These are phyloP conservation scores for Ivindomyrus marchei DNA, from an alignment of 2,113 vertebrate species.

Conservation along the genomic window DNA sequence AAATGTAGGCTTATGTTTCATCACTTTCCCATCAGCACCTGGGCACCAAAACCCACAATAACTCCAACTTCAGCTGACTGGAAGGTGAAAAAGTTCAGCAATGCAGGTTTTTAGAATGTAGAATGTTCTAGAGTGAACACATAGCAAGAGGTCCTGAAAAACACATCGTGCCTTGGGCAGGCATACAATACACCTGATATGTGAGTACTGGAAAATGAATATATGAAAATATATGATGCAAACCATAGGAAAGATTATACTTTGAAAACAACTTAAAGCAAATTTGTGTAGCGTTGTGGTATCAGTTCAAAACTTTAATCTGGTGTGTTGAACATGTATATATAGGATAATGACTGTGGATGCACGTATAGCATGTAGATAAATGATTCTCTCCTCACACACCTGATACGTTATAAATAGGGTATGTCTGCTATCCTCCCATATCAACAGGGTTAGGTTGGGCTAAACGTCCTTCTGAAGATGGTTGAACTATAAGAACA, in stretches of 20 bases:
- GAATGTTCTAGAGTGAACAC: not conserved
- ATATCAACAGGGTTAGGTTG: not conserved
- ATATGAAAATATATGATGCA: not conserved
- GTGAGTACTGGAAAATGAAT: not conserved
- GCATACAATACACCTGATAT: not conserved
- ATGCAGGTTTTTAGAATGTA: not conserved
- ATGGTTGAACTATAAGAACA: not conserved
- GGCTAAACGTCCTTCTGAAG: not conserved
- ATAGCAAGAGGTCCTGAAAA: not conserved
- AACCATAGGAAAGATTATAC: not conserved
- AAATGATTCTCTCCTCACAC: not conserved
- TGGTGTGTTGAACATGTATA: not conserved
- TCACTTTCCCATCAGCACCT: conserved; percentile 9
- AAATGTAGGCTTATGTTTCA: not conserved
- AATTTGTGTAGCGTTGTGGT: not conserved
- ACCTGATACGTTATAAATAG: not conserved
- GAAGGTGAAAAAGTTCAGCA: not conserved
- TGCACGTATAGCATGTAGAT: not conserved
- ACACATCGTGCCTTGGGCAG: not conserved
- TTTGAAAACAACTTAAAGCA: not conserved
- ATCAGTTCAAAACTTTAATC: not conserved
- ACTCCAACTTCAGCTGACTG: not conserved
- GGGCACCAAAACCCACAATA: not conserved
- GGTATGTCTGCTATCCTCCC: not conserved
- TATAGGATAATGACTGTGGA: not conserved